Percentiles rank a stretch among this genome's conserved stretches.
These are phyloP conservation scores for Sebastes trivittatus DNA, from an alignment of 2,797 vertebrate species.

Conservation along the genomic window DNA sequence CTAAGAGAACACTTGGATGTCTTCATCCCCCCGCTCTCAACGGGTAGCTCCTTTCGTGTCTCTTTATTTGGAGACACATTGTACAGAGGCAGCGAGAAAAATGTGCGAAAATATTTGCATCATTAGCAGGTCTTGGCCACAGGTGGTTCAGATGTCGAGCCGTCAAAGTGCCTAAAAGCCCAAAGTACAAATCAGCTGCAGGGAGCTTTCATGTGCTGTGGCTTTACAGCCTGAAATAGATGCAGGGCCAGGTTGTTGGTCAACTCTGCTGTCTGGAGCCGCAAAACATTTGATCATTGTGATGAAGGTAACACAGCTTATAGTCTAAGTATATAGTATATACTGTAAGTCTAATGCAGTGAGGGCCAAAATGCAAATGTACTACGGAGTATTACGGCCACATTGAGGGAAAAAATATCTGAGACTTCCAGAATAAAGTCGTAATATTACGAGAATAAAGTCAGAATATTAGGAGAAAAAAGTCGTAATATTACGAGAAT, in stretches of 20 bases:
- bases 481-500: too few species aligned
- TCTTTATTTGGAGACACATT: not conserved
- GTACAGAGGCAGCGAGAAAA: not conserved
- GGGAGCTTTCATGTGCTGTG: constrained; percentile 2
- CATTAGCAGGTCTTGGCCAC: constrained; percentile 20
- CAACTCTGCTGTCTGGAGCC: not conserved
- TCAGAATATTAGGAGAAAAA: too few species aligned
- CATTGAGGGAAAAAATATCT: too few species aligned
- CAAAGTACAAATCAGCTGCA: not conserved
- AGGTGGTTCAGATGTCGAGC: constrained; percentile 13
- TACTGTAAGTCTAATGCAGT: too few species aligned
- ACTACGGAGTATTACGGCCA: too few species aligned
- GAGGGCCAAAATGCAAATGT: too few species aligned
- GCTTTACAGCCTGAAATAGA: not conserved
- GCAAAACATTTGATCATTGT: too few species aligned
- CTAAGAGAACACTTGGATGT: constrained; percentile 16
- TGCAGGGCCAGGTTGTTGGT: not conserved
- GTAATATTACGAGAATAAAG: too few species aligned
- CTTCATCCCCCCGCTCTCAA: constrained; percentile 24
- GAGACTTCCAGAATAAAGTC: too few species aligned
- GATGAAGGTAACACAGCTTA: too few species aligned
- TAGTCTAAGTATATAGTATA: too few species aligned
- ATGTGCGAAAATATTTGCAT: constrained; percentile 14
- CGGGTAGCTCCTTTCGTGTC: not conserved
- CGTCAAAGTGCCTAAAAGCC: constrained; percentile 1